Percentiles rank a stretch among this genome's conserved stretches.
Evolutionary conservation across 2,113 vertebrate species (phyloP).

Genomic region (Rhinoptilus africanus): DNA sequence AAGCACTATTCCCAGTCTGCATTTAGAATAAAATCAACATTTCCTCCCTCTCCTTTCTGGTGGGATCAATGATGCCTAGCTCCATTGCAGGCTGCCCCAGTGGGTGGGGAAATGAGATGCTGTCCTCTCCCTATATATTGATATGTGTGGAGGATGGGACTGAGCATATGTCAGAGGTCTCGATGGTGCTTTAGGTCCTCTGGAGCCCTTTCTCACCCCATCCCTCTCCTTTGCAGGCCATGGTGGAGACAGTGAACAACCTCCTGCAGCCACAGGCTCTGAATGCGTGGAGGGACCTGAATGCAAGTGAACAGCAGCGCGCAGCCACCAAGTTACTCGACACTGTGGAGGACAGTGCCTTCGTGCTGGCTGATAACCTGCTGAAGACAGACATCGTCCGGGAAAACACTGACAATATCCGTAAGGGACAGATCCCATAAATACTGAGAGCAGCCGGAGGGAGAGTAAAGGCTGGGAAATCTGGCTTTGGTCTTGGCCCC

Average conservation of each 20-base stretch:
- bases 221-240: constrained; percentile 80
- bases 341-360: constrained; percentile 96
- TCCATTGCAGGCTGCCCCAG: not conserved
- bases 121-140: not conserved
- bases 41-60: not conserved
- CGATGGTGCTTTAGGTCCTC: not conserved
- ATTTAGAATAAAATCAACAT: constrained; percentile 7
- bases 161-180: constrained; percentile 18
- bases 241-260: constrained; percentile 99
- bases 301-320: constrained; percentile 85
- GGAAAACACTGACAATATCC: constrained; percentile 95
- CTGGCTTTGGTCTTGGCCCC: not conserved
- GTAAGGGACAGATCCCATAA: constrained; percentile 77
- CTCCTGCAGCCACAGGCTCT: constrained; percentile 91
- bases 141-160: not conserved
- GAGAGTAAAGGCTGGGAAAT: not conserved
- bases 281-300: constrained; percentile 89
- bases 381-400: constrained; percentile 97
- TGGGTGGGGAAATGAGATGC: not conserved
- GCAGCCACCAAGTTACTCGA: constrained; percentile 95
- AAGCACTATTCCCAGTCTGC: not conserved
- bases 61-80: not conserved
- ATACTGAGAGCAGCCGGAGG: accelerated
- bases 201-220: constrained; percentile 17
- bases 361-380: constrained; percentile 96